Evolutionary conservation across 1,140 invertebrate genomes (phyloP).

Genomic region (Bilobella aurantiaca): DNA sequence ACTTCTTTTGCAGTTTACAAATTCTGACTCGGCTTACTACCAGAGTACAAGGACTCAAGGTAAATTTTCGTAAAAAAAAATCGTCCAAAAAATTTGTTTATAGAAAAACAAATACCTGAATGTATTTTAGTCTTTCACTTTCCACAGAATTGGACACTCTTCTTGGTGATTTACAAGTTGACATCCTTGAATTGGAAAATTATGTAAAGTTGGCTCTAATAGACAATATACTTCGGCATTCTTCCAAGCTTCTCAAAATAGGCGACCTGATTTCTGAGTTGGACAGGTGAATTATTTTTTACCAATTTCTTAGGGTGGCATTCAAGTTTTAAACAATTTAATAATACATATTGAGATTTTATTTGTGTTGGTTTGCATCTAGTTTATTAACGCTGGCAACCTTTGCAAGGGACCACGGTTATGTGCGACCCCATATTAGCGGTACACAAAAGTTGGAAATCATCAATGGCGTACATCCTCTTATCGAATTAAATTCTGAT

Average conservation of each 20-base stretch:
- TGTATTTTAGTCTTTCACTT: no score
- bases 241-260: constrained; percentile 49
- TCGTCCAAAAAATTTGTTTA: no score
- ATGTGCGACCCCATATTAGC: constrained; percentile 55
- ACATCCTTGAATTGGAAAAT: constrained; percentile 64
- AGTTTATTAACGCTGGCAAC: constrained; percentile 63
- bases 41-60: constrained; percentile 62
- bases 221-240: constrained; percentile 51
- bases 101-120: no score
- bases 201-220: constrained; percentile 60
- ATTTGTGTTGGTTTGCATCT: constrained; percentile 10
- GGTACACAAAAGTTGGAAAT: constrained; percentile 51
- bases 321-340: constrained; percentile 4
- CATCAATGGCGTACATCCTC: constrained; percentile 62
- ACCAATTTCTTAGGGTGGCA: not conserved
- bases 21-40: constrained; percentile 53
- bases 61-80: no score
- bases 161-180: constrained; percentile 61
- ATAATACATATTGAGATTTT: constrained; percentile 17
- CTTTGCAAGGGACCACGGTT: constrained; percentile 59
- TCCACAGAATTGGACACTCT: constrained; percentile 58
- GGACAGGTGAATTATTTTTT: constrained; percentile 51
- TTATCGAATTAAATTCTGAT: constrained; percentile 52
- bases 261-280: constrained; percentile 57
- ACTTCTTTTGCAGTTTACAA: constrained; percentile 15